Evolutionary conservation across 2,888 invertebrate genomes (phyloP), one percentile per base, ranked within the genome.

Genomic region (Aspidiotus destructor): DNA sequence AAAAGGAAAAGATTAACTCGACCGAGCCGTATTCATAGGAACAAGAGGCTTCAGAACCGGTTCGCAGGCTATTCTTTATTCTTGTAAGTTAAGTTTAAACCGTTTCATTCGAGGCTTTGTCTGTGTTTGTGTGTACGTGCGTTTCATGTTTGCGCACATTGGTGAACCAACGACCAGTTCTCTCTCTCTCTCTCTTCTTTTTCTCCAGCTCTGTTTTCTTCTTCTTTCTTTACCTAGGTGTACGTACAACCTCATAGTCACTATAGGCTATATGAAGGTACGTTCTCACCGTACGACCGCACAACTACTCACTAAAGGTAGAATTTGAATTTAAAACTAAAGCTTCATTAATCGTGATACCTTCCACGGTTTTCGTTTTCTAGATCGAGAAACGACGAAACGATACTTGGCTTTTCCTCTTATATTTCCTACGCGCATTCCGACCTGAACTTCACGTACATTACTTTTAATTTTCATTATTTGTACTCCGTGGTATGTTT

Each of bases 141-240:
- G 48, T 58, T 58, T 58, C 40, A 40, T 58, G 40, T 58, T 58
- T 58, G 58, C 58, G 16, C 58, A 28, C 58, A 58, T 17, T 28
- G 28, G 28, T 28, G 58, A 58, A 58, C 58, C 58, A 58, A 40
- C 58, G 58, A 58, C 58, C 58, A 58, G 58, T 58, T 58, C 40
- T 40, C 58, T 58, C 28, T 40, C 28, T 28, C 11, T 17, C 16
- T 17, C 58, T 58, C 7, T 58, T 58, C 17, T 40, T 8, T 58
- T 28, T 58, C 40, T 58, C 11, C 11, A 40, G 16, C 13, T 58
- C 40, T 58, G 17, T 58, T 28, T 58, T 28, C 40, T 58, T 40
- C 28, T 58, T 58, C 40, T n/a, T n/a, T 48, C 10, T 48, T 48
- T 48, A n/a, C n/a, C 11, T 48, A n/a, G n/a, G 48, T 48, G 48